phyloP scores from a whole-genome alignment of 2,888 invertebrate genomes.

The Xylota sylvarum region DNA sequence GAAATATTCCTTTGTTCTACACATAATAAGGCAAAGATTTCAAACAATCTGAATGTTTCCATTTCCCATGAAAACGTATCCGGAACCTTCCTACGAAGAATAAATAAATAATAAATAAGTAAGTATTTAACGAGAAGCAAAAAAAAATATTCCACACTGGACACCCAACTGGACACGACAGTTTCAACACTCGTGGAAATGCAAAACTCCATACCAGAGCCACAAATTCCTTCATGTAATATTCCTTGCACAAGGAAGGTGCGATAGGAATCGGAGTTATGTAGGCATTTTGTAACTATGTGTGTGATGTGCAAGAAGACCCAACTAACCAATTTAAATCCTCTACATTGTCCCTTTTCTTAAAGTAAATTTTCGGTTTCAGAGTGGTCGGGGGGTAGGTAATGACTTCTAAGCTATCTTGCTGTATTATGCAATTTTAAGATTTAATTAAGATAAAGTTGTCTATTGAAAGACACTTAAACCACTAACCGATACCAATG shows the following conservation, averaged over 20 bases:
- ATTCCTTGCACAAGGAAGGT: constrained; percentile 30
- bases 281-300: constrained; percentile 45
- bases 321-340: constrained; percentile 15
- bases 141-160: constrained; percentile 48
- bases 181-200: constrained; percentile 46
- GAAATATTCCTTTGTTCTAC: not conserved
- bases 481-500: constrained; percentile 31
- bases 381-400: not conserved
- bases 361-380: not conserved
- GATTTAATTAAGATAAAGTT: constrained; percentile 66
- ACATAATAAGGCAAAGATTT: not conserved
- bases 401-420: constrained; percentile 31
- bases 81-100: not conserved
- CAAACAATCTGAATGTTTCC: constrained; percentile 16
- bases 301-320: not conserved
- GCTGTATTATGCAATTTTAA: constrained; percentile 50
- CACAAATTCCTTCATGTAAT: constrained; percentile 42
- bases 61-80: not conserved
- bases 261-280: constrained; percentile 34
- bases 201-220: constrained; percentile 35
- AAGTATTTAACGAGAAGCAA: constrained; percentile 10
- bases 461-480: constrained; percentile 50
- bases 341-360: not conserved
- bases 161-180: constrained; percentile 35
- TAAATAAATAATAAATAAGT: constrained; percentile 2